Percentiles rank a stretch among this genome's conserved stretches.
Conservation (phyloP, 92 coral and sea anemone genomes). For the Phenganax subtilis region DNA sequence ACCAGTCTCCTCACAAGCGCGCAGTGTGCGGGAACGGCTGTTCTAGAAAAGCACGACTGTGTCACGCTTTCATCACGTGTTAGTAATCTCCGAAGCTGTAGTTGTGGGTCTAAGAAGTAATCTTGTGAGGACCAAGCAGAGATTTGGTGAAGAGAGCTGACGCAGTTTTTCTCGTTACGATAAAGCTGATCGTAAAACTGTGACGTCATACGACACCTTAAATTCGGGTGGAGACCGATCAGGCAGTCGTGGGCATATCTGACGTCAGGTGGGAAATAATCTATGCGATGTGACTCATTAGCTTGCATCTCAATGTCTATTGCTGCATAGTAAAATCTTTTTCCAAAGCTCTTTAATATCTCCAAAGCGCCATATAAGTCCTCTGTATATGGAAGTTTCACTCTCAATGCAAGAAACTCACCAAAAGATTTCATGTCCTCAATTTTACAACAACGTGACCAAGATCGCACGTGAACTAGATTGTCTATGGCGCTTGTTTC, state of each 20-base stretch:
- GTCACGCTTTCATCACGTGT: slow-evolving; percentile 46
- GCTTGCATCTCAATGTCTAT: slow-evolving; percentile 33
- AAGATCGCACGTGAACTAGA: slow-evolving; percentile 24
- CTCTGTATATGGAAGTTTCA: slow-evolving; percentile 45
- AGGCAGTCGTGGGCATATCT: slow-evolving; percentile 72
- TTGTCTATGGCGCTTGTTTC: slow-evolving; percentile 36
- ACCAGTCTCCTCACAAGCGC: slow-evolving; percentile 83
- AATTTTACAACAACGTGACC: slow-evolving; percentile 44
- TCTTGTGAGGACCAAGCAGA: slow-evolving; percentile 49
- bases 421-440: slow-evolving; percentile 52
- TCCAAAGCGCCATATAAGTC: slow-evolving; percentile 50
- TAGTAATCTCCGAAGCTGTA: slow-evolving; percentile 52
- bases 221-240: slow-evolving; percentile 59
- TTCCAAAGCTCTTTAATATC: slow-evolving; percentile 57
- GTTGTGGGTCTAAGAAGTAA: slow-evolving; percentile 71
- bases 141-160: slow-evolving; percentile 61
- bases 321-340: slow-evolving; percentile 57
- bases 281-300: slow-evolving; percentile 30
- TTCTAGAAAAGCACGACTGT: slow-evolving; percentile 43
- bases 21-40: slow-evolving; percentile 69
- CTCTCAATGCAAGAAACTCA: slow-evolving; percentile 49
- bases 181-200: slow-evolving; percentile 42
- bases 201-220: slow-evolving; percentile 58
- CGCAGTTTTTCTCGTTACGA: slow-evolving; percentile 39
- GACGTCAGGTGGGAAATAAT: slow-evolving; percentile 58